phyloP scores from a whole-genome alignment of 2,113 vertebrate genomes.

The Apaloderma vittatum region DNA sequence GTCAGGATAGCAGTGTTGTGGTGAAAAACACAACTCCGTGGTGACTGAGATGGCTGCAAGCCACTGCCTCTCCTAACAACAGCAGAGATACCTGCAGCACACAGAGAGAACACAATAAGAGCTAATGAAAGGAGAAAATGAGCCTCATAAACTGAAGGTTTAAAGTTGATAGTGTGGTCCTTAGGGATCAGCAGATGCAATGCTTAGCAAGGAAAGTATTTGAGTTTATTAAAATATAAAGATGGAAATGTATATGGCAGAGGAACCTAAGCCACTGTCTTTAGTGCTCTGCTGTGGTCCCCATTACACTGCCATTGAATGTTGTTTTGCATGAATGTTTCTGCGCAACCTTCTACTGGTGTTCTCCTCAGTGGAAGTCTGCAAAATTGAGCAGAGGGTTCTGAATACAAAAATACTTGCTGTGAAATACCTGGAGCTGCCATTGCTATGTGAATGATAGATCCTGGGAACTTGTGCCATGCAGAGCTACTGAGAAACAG shows the following conservation, averaged over 20 bases:
- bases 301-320: background rate
- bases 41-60: background rate
- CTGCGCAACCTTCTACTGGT: background rate
- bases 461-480: background rate
- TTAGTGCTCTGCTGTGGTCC: background rate
- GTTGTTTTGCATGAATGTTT: fast-evolving
- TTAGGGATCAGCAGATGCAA: background rate
- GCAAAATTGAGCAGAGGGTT: background rate
- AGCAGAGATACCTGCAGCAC: background rate
- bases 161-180: background rate
- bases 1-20: background rate
- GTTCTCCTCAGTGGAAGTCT: background rate
- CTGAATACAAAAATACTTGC: background rate
- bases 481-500: background rate
- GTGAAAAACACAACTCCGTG: background rate
- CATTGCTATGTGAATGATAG: background rate
- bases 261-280: background rate
- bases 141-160: slow-evolving; percentile 16
- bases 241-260: background rate
- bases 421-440: background rate
- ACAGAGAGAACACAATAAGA: background rate
- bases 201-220: background rate
- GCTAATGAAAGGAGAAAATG: slow-evolving; percentile 31
- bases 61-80: background rate
- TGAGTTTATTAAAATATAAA: background rate